These are phyloP conservation scores for Oncopeltus fasciatus DNA, from an alignment of 1,140 invertebrate genomes.

Conservation along the genomic window DNA sequence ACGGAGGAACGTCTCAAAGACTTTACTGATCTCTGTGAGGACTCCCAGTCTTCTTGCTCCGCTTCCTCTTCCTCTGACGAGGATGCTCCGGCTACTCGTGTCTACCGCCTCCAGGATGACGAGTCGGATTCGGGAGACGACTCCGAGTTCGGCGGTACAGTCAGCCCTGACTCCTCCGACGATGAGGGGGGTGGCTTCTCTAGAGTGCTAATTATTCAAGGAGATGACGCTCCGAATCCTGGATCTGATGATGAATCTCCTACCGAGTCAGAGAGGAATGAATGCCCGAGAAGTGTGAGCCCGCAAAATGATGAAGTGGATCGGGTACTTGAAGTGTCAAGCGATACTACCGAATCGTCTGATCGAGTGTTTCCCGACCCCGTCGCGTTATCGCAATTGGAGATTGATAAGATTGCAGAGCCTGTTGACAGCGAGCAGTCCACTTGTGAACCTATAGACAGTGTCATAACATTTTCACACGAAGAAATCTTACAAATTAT, in stretches of 20 bases:
- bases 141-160: conserved; percentile 16
- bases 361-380: background rate
- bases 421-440: conserved; percentile 7
- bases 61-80: conserved; percentile 14
- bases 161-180: conserved; percentile 15
- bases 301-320: background rate
- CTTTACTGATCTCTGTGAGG: conserved; percentile 13
- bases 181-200: background rate
- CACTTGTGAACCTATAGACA: background rate
- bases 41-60: conserved; percentile 10
- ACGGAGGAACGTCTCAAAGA: conserved; percentile 17
- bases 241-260: background rate
- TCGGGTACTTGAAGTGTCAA: conserved; percentile 11
- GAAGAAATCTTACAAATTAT: conserved; percentile 16
- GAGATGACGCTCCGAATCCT: conserved; percentile 2
- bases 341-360: background rate
- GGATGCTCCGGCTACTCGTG: conserved; percentile 1
- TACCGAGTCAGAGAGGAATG: background rate
- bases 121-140: conserved; percentile 13
- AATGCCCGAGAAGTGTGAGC: too few relatives aligned
- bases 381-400: background rate
- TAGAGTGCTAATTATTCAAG: conserved; percentile 12
- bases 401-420: conserved; percentile 13
- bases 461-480: conserved; percentile 17
- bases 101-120: conserved; percentile 14